Evolutionary conservation across 2,888 invertebrate genomes (phyloP).

Genomic region (Lithosia quadra): DNA sequence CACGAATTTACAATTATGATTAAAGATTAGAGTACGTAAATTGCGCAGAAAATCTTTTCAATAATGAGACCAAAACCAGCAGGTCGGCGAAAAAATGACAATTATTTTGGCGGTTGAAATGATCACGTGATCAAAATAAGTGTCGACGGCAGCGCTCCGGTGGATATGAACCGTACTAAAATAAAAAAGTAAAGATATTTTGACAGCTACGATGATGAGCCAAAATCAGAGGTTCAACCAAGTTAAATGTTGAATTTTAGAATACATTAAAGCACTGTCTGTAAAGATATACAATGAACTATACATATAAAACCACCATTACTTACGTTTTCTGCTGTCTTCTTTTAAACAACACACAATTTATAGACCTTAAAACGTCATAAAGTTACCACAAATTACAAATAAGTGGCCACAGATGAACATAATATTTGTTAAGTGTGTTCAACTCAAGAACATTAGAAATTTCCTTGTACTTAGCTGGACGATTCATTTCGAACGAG

Average conservation of each 20-base stretch:
- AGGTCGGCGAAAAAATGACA: constrained; percentile 74
- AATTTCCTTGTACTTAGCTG: no score
- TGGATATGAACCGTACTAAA: constrained; percentile 56
- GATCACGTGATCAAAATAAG: constrained; percentile 82
- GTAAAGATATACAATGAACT: not conserved
- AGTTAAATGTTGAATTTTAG: not conserved
- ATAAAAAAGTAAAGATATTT: constrained; percentile 57
- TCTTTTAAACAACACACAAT: constrained; percentile 19
- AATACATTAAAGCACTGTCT: not conserved
- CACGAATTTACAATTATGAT: constrained; percentile 18
- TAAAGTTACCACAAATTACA: constrained; percentile 32
- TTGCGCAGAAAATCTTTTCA: constrained; percentile 38
- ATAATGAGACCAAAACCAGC: constrained; percentile 52
- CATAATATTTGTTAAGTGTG: no score
- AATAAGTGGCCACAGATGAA: constrained; percentile 29
- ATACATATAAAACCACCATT: not conserved
- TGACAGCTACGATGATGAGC: constrained; percentile 59
- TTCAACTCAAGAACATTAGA: no score
- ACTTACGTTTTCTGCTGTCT: constrained; percentile 47
- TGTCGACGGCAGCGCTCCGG: constrained; percentile 56
- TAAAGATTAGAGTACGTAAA: constrained; percentile 29
- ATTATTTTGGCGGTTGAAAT: constrained; percentile 83
- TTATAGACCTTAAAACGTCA: constrained; percentile 29
- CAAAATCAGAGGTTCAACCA: constrained; percentile 22
- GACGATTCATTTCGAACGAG: no score